Conservation (phyloP, 2,113 vertebrate genomes). For the Odontesthes bonariensis region DNA sequence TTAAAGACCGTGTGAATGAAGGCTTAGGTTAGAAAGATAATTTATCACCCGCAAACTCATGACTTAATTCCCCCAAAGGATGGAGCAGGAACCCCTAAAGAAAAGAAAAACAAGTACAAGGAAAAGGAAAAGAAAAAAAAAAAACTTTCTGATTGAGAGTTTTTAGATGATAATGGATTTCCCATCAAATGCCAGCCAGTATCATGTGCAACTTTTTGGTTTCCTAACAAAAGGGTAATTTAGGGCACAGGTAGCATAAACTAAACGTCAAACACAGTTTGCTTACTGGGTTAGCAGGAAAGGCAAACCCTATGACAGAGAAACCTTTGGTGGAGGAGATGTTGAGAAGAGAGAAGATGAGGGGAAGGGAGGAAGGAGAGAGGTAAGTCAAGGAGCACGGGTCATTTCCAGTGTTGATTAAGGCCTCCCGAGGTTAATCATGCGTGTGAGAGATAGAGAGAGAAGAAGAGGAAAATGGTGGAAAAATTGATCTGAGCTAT, state of each 20-base stretch:
- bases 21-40: slow-evolving; percentile 71
- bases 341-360: slow-evolving; percentile 41
- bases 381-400: slow-evolving; percentile 74
- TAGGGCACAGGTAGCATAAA: slow-evolving; percentile 40
- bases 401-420: slow-evolving; percentile 84
- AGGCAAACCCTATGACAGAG: slow-evolving; percentile 21
- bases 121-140: slow-evolving; percentile 4
- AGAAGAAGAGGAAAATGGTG: slow-evolving; percentile 58
- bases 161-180: slow-evolving; percentile 16
- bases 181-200: background rate
- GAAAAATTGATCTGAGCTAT: slow-evolving; percentile 73
- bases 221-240: slow-evolving; percentile 22
- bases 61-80: slow-evolving; percentile 45
- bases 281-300: slow-evolving; percentile 20
- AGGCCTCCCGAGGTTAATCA: slow-evolving; percentile 82
- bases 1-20: slow-evolving; percentile 73
- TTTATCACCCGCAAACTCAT: slow-evolving; percentile 63
- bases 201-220: background rate
- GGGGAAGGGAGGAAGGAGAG: slow-evolving; percentile 54
- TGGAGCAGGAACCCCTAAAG: slow-evolving; percentile 39
- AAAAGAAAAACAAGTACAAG: background rate
- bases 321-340: slow-evolving; percentile 23
- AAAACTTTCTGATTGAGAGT: slow-evolving; percentile 1
- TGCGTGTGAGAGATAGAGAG: slow-evolving; percentile 78
- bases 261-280: slow-evolving; percentile 30